Evolutionary conservation across 2,113 vertebrate species (phyloP).

Genomic region (Bothrops jararaca): DNA sequence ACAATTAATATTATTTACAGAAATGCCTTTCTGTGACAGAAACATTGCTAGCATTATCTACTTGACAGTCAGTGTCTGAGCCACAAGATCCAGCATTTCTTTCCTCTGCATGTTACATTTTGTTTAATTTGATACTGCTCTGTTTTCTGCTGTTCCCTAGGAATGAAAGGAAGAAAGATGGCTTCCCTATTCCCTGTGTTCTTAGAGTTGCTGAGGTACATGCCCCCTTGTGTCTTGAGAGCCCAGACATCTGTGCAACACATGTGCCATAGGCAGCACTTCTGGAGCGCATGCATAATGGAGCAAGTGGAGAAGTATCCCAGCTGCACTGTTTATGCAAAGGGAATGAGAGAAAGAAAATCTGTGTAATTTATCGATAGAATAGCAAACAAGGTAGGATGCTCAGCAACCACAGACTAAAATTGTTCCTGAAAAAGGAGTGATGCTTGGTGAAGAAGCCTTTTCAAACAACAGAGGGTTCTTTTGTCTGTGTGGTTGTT

Average conservation of each 20-base stretch:
- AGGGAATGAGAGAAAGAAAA: conserved; percentile 37
- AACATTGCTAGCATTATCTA: conserved; percentile 23
- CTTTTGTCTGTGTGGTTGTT: not conserved
- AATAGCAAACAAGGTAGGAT: conserved; percentile 47
- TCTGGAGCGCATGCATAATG: conserved; percentile 26
- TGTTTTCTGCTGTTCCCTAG: conserved; percentile 33
- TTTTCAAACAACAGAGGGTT: not conserved
- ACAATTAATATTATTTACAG: conserved; percentile 45
- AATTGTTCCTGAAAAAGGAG: conserved; percentile 38
- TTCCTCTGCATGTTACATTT: conserved; percentile 25
- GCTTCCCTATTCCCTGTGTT: not conserved
- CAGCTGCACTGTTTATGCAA: conserved; percentile 27
- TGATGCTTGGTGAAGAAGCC: conserved; percentile 1
- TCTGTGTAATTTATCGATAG: conserved; percentile 49
- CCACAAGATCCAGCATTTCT: conserved; percentile 8
- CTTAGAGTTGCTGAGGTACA: conserved; percentile 39
- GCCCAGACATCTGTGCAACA: conserved; percentile 53
- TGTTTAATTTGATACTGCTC: conserved; percentile 35
- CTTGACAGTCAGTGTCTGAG: conserved; percentile 33
- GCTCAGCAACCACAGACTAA: conserved; percentile 10
- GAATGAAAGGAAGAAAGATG: conserved; percentile 27
- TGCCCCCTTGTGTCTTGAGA: conserved; percentile 46
- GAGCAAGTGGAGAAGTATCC: conserved; percentile 38
- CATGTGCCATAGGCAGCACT: conserved; percentile 23
- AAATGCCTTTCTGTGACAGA: conserved; percentile 25